These are phyloP conservation scores for Ganaspis sp. DNA, from an alignment of 1,140 invertebrate species.

Conservation along the genomic window DNA sequence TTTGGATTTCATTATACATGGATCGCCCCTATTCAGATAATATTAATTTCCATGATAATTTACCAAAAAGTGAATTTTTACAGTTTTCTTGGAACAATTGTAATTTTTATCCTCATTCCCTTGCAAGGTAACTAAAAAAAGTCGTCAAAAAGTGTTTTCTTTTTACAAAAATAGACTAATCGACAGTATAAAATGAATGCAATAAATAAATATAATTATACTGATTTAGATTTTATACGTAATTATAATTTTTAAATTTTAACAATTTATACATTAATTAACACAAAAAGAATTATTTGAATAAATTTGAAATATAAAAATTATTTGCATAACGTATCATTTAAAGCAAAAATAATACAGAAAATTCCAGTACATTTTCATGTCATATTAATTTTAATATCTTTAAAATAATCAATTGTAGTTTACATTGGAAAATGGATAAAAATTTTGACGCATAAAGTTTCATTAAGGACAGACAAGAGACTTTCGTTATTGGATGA, in stretches of 20 bases:
- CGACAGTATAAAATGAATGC: no score
- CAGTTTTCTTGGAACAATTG: neutral
- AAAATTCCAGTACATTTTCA: neutral
- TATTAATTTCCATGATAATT: neutral
- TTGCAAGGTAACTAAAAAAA: neutral
- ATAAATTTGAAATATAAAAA: no score
- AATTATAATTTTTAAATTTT: no score
- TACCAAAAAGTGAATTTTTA: neutral
- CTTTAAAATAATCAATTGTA: constrained; percentile 51
- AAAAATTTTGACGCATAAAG: constrained; percentile 80
- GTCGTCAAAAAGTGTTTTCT: no score
- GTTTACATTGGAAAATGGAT: constrained; percentile 81
- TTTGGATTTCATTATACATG: constrained; percentile 16
- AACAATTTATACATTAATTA: no score
- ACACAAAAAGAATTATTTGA: no score
- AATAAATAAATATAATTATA: no score
- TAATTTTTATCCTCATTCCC: neutral
- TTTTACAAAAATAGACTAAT: no score
- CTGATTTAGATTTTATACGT: no score
- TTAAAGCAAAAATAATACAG: no score
- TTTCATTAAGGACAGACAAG: constrained; percentile 86
- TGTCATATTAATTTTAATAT: no score
- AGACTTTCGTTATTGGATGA: constrained; percentile 91
- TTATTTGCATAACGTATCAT: no score
- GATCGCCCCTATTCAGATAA: neutral